phyloP scores from a whole-genome alignment of 2,113 vertebrate species.

The Zosterops hypoxanthus region DNA sequence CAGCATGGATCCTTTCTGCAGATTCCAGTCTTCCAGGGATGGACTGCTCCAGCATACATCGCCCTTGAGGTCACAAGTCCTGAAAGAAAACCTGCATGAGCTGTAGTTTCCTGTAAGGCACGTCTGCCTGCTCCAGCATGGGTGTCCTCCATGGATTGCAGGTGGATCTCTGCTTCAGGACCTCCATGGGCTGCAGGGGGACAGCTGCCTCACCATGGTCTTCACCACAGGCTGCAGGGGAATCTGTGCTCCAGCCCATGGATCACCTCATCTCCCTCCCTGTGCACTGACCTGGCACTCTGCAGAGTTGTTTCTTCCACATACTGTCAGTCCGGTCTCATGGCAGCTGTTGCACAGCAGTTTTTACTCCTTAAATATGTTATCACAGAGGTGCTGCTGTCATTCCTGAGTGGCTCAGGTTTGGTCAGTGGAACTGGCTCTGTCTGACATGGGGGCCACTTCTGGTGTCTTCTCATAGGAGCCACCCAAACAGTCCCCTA shows the following conservation, averaged over 20 bases:
- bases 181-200: neutral
- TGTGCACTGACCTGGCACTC: neutral
- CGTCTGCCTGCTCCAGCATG: accelerated
- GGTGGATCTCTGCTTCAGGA: neutral
- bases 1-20: neutral
- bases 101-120: neutral
- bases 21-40: neutral
- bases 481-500: no score
- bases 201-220: neutral
- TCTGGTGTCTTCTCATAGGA: neutral
- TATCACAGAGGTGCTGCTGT: neutral
- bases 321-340: neutral
- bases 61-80: neutral
- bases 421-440: neutral
- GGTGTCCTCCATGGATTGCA: neutral
- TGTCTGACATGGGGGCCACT: accelerated
- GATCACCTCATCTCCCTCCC: neutral
- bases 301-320: neutral
- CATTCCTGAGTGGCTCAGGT: accelerated
- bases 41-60: accelerated
- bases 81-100: neutral
- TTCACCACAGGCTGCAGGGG: neutral
- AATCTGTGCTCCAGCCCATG: accelerated
- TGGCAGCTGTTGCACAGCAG: neutral
- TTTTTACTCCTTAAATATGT: neutral